These are phyloP conservation scores for Dryomyza anilis DNA, from an alignment of 2,888 invertebrate species.

Conservation along the genomic window DNA sequence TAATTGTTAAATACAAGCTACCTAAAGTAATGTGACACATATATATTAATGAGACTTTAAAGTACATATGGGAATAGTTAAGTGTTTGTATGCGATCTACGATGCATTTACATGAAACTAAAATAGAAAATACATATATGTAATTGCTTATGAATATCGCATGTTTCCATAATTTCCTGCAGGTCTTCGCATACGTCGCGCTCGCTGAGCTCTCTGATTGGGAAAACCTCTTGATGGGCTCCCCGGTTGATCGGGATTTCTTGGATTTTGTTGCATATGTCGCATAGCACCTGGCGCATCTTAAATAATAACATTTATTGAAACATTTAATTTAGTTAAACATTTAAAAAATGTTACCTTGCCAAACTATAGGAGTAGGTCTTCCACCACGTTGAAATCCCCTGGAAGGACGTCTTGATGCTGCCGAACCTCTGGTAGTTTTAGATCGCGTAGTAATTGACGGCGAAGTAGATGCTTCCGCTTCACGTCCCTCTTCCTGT, in stretches of 20 bases:
- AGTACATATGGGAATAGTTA: no score
- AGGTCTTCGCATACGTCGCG: slow-evolving; percentile 58
- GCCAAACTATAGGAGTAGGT: slow-evolving; percentile 71
- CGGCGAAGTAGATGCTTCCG: slow-evolving; percentile 73
- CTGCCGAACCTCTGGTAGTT: slow-evolving; percentile 51
- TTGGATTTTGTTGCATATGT: slow-evolving; percentile 40
- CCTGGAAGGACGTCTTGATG: slow-evolving; percentile 55
- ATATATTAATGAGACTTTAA: no score
- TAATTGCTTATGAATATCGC: slow-evolving; percentile 42
- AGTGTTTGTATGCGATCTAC: no score
- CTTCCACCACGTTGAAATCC: slow-evolving; percentile 58
- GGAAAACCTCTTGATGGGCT: slow-evolving; percentile 49
- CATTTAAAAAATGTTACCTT: slow-evolving; percentile 31
- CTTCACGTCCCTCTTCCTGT: slow-evolving; percentile 79
- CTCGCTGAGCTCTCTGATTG: slow-evolving; percentile 52
- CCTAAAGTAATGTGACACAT: no score
- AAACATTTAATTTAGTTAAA: background rate
- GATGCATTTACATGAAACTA: no score
- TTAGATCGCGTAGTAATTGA: slow-evolving; percentile 66
- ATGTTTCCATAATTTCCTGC: slow-evolving; percentile 52
- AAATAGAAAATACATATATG: no score
- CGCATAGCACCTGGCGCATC: slow-evolving; percentile 43
- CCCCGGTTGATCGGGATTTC: slow-evolving; percentile 42
- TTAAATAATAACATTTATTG: slow-evolving; percentile 16
- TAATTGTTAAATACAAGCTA: no score